A percentile compares a stretch with the other conserved stretches of the same genome.
Evolutionary conservation across 2,113 vertebrate species (phyloP).

Genomic region (Cheilinus undulatus): DNA sequence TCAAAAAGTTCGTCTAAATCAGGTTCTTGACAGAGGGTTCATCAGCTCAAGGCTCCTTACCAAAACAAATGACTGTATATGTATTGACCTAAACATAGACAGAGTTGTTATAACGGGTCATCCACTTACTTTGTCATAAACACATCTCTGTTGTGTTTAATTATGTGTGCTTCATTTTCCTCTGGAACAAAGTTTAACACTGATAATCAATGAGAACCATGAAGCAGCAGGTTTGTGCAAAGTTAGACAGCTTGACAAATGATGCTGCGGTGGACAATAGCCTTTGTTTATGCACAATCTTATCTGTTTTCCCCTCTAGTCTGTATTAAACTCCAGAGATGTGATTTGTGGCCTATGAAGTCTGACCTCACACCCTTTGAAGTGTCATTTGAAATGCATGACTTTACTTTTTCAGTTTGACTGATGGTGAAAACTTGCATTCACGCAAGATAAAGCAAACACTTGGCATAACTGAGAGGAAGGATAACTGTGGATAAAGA

Average conservation of each 20-base stretch:
- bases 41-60: background rate
- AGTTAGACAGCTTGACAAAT: conserved; percentile 51
- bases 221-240: background rate
- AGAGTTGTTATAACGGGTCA: conserved; percentile 4
- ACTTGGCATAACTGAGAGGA: conserved; percentile 45
- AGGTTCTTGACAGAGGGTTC: background rate
- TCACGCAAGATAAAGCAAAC: conserved; percentile 50
- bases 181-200: conserved; percentile 14
- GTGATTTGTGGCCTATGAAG: conserved; percentile 11
- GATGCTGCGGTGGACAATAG: conserved; percentile 53
- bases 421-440: conserved; percentile 18
- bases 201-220: conserved; percentile 30
- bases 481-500: conserved; percentile 24
- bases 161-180: conserved; percentile 9
- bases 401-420: conserved; percentile 29
- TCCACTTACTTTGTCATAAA: conserved; percentile 27
- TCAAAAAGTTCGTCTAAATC: conserved; percentile 34
- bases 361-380: background rate
- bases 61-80: background rate
- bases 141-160: conserved; percentile 11
- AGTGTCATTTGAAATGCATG: conserved; percentile 20
- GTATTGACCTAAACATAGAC: background rate
- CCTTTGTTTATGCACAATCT: conserved; percentile 58
- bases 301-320: conserved; percentile 64
- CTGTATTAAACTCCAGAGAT: conserved; percentile 49